phyloP scores from a whole-genome alignment of 2,113 vertebrate genomes.

The Seriola aureovittata region DNA sequence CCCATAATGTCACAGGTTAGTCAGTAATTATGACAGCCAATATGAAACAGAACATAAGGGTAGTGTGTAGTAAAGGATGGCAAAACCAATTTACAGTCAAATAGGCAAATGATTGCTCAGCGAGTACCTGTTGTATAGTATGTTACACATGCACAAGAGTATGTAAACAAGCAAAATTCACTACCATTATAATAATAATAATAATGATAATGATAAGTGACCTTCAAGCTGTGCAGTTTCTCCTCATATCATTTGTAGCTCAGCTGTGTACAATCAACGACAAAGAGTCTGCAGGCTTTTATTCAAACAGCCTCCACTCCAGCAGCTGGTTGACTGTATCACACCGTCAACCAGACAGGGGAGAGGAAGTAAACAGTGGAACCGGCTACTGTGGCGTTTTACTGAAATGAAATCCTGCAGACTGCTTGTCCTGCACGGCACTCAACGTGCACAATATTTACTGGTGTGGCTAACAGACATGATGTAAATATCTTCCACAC shows the following conservation, averaged over 20 bases:
- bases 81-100: not conserved
- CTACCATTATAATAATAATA: not conserved
- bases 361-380: constrained; percentile 43
- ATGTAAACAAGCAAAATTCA: not conserved
- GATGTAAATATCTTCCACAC: constrained; percentile 47
- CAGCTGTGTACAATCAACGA: constrained; percentile 17
- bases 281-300: constrained; percentile 33
- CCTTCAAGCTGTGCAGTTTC: constrained; percentile 9
- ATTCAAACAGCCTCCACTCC: constrained; percentile 38
- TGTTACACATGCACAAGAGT: constrained; percentile 2
- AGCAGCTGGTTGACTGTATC: constrained; percentile 35
- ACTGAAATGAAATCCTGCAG: constrained; percentile 49
- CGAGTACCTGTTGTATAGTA: no score
- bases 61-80: not conserved
- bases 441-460: constrained; percentile 18
- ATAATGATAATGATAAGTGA: not conserved
- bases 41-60: not conserved
- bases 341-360: constrained; percentile 42
- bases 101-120: not conserved
- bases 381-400: constrained; percentile 41
- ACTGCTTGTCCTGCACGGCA: constrained; percentile 22
- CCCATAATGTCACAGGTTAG: no score
- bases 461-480: constrained; percentile 7
- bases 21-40: not conserved
- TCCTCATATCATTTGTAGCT: constrained; percentile 8